phyloP scores from a whole-genome alignment of 2,113 vertebrate genomes.

The Lepisosteus oculatus region DNA sequence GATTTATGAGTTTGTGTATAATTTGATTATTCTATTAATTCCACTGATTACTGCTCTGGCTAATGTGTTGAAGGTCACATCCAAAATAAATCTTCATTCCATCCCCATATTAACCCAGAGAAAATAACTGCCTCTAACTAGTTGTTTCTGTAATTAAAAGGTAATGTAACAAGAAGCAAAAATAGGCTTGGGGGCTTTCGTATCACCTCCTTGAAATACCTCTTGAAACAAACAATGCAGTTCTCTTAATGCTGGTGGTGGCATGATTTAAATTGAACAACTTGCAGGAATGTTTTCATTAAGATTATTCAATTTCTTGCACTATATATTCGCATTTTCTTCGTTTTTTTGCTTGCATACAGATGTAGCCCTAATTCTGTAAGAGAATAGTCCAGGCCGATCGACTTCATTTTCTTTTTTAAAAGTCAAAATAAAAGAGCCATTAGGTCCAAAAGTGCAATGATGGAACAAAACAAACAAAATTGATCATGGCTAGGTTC shows the following conservation, averaged over 20 bases:
- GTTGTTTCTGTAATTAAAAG: slow-evolving; percentile 86
- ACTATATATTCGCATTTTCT: slow-evolving; percentile 5
- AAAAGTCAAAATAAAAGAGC: too few relatives aligned
- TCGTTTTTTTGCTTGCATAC: too few relatives aligned
- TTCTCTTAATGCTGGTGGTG: not conserved
- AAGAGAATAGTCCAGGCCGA: too few relatives aligned
- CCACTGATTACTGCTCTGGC: slow-evolving; percentile 77
- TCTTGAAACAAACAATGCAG: slow-evolving; percentile 29
- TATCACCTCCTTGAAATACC: slow-evolving; percentile 22
- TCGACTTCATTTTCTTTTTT: too few relatives aligned
- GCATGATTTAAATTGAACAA: slow-evolving; percentile 1
- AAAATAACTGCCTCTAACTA: slow-evolving; percentile 76
- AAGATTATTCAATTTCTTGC: not conserved
- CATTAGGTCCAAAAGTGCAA: too few relatives aligned
- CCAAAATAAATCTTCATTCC: slow-evolving; percentile 85
- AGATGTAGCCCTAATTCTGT: too few relatives aligned
- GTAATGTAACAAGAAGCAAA: slow-evolving; percentile 76
- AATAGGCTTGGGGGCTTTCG: slow-evolving; percentile 39
- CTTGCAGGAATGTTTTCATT: too few relatives aligned
- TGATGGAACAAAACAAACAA: too few relatives aligned
- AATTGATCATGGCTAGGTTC: too few relatives aligned
- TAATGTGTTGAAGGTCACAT: slow-evolving; percentile 83
- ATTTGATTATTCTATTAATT: slow-evolving; percentile 93
- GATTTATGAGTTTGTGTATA: slow-evolving; percentile 87
- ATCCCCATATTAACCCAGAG: slow-evolving; percentile 48